Evolutionary conservation across 2,797 vertebrate species (phyloP).

Genomic region (Onychomys torridus): DNA sequence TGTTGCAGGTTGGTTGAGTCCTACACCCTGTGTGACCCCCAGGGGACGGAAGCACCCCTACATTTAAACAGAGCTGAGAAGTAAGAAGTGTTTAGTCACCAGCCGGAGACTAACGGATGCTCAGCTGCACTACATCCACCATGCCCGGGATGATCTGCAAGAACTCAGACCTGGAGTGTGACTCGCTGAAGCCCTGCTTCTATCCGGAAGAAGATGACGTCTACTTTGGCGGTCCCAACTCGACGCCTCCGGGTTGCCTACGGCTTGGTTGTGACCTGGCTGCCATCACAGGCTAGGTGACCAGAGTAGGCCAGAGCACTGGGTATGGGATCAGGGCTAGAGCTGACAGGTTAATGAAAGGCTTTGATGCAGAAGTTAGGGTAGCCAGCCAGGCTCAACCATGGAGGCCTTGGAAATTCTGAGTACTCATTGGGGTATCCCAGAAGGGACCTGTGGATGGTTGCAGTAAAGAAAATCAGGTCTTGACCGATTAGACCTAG

Average conservation of each 20-base stretch:
- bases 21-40: slow-evolving; percentile 43
- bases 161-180: slow-evolving; percentile 97
- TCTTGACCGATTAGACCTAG: background rate
- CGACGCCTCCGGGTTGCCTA: slow-evolving; percentile 95
- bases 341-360: background rate
- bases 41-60: slow-evolving; percentile 65
- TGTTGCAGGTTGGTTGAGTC: slow-evolving; percentile 38
- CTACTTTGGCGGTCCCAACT: slow-evolving; percentile 95
- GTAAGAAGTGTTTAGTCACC: slow-evolving; percentile 10
- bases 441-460: background rate
- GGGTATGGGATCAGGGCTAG: background rate
- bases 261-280: slow-evolving; percentile 91
- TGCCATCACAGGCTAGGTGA: background rate
- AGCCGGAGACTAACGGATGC: slow-evolving; percentile 61
- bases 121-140: slow-evolving; percentile 78
- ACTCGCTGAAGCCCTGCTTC: slow-evolving; percentile 98
- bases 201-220: slow-evolving; percentile 99
- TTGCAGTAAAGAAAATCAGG: background rate
- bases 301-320: background rate
- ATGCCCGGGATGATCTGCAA: slow-evolving; percentile 96
- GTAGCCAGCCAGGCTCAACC: background rate
- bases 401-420: background rate
- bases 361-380: background rate
- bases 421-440: background rate
- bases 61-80: background rate